Conservation (phyloP, 2,113 vertebrate genomes). For the Telmatochromis brachygnathus region DNA sequence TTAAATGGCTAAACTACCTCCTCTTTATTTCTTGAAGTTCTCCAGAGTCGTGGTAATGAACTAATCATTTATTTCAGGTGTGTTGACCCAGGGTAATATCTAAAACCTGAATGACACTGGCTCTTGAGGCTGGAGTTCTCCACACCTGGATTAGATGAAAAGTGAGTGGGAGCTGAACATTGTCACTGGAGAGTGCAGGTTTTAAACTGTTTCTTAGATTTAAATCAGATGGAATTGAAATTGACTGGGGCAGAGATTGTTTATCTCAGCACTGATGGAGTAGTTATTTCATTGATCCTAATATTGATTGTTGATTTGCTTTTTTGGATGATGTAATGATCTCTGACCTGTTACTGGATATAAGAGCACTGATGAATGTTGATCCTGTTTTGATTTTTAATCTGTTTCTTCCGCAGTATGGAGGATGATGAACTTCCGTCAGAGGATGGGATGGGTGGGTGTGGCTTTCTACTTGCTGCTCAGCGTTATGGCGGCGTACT, state of each 20-base stretch:
- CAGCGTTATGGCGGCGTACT: constrained; percentile 83
- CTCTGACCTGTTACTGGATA: neutral
- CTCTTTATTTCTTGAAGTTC: neutral
- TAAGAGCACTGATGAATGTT: neutral
- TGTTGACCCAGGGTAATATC: neutral
- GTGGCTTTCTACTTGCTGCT: constrained; percentile 85
- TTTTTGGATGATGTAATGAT: neutral
- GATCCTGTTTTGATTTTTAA: neutral
- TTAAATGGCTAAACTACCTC: neutral
- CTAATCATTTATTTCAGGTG: neutral
- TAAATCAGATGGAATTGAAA: neutral
- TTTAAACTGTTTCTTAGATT: neutral
- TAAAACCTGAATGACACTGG: neutral
- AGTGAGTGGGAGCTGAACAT: neutral
- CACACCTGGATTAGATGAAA: neutral
- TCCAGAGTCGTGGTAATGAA: neutral
- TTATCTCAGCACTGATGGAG: neutral
- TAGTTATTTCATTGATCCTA: neutral
- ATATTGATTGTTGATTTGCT: neutral
- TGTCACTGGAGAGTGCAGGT: neutral
- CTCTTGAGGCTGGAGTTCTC: neutral
- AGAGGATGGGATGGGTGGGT: constrained; percentile 96
- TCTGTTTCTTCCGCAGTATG: constrained; percentile 72
- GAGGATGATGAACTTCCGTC: constrained; percentile 99
- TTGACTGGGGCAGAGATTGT: neutral